Base-by-base conservation (phyloP, 2,797 vertebrate species). In the Mormyrops boulengeri region DNA sequence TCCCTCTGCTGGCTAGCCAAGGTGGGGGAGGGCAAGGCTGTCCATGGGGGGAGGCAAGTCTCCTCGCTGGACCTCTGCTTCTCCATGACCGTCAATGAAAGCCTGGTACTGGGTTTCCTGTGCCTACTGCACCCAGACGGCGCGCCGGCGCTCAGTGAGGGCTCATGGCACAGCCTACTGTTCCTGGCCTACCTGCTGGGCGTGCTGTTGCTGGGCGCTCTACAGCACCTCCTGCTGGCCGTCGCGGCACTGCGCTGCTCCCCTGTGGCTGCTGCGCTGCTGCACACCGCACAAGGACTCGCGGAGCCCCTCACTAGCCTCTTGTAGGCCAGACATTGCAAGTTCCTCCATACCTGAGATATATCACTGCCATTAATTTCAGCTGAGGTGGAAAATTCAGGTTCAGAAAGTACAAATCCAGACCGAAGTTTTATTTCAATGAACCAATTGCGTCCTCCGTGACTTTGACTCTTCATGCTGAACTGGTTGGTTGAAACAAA, bases 101-200 rank as follows among this genome's bases (percentile, higher is more conserved):
- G 92, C 91, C 92, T 94, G 91, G 89, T 96, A 88, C 92, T 97
- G 92, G 94, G 94, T 52, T 86, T 95, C 12, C 90, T 96, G 91
- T 96, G 96, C 92, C 90, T 95, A 88, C 91, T 97, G 87, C 96
- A 96, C 91, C 95, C 95, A 0, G 94, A 96, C 82, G 91, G 84
- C 47, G 93, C 94, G 8, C 91, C 89, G 44, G 95, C 94, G 44
- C 66, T 96, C 90, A 88, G 55, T 4, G 69, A 82, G 4, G 93
- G 95, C 90, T 95, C 88, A 94, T 96, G 96, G 96, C 91, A 92
- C 80, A 95, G 89, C 66, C 92, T 97, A 89, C 94, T 97, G 69
- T 97, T 97, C 90, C 90, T 95, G 0, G 95, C 94, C 26, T 97
- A 96, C 91, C 93, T 96, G 91, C 89, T 94, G 0, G 95, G 95